Conservation (phyloP, 2,797 vertebrate genomes). For the Phaenicophaeus curvirostris region DNA sequence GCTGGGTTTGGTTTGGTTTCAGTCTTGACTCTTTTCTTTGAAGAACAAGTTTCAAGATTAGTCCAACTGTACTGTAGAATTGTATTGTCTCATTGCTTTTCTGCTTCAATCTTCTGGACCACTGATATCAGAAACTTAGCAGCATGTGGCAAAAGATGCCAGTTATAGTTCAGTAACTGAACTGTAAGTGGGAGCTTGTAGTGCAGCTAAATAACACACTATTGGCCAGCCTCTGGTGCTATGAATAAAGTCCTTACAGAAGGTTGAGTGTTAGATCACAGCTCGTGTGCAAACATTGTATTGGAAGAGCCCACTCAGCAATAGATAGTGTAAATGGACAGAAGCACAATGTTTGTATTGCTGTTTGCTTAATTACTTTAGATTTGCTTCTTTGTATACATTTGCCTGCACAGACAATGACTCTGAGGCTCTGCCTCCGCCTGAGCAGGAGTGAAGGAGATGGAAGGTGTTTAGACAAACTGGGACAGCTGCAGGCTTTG, state of each 20-base stretch:
- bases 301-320: not conserved
- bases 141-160: not conserved
- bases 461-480: not conserved
- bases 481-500: not conserved
- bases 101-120: not conserved
- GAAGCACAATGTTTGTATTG: not conserved
- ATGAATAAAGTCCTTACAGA: not conserved
- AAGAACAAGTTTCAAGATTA: not conserved
- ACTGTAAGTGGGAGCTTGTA: not conserved
- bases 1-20: not conserved
- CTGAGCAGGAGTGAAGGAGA: not conserved
- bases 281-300: not conserved
- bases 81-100: not conserved
- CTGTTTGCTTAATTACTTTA: conserved; percentile 15
- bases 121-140: not conserved
- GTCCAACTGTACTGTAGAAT: not conserved
- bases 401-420: not conserved
- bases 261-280: conserved; percentile 1
- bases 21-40: not conserved
- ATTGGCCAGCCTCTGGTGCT: not conserved
- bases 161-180: not conserved
- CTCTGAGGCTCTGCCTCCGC: not conserved
- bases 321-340: not conserved
- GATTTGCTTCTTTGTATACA: not conserved
- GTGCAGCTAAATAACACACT: not conserved